Percentiles rank a stretch among this genome's conserved stretches.
Conservation (phyloP, 2,888 invertebrate species). For the Acrobasis repandana region DNA sequence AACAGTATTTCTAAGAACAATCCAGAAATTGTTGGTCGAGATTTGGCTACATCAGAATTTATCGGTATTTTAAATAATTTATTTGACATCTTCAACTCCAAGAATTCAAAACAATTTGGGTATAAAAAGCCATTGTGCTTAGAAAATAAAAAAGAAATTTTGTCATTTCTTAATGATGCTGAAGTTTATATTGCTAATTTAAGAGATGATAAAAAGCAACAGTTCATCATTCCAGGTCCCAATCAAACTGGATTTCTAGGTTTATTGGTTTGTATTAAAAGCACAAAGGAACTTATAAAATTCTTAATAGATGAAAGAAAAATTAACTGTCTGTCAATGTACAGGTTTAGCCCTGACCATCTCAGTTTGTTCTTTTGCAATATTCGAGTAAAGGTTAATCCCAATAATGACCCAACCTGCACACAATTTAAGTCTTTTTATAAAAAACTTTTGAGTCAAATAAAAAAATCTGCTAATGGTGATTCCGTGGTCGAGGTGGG, state of each 20-base stretch:
- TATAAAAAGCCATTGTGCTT: constrained; percentile 23
- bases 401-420: too few relatives aligned
- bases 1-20: constrained; percentile 6
- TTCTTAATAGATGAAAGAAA: background rate
- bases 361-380: too few relatives aligned
- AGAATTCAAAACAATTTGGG: background rate
- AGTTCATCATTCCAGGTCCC: background rate
- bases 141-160: constrained; percentile 2
- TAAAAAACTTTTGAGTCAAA: too few relatives aligned
- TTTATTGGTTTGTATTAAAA: constrained; percentile 14
- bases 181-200: background rate
- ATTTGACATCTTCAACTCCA: constrained; percentile 26
- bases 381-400: too few relatives aligned
- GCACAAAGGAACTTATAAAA: background rate
- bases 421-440: too few relatives aligned
- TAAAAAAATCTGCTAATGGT: too few relatives aligned
- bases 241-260: constrained; percentile 22
- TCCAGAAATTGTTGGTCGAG: constrained; percentile 23
- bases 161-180: background rate
- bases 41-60: background rate
- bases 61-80: constrained; percentile 23
- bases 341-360: too few relatives aligned
- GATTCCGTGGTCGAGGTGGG: too few relatives aligned
- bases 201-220: background rate
- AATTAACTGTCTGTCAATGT: too few relatives aligned